Evolutionary conservation across 2,113 vertebrate species (phyloP).

Genomic region (Embiotoca jacksoni): DNA sequence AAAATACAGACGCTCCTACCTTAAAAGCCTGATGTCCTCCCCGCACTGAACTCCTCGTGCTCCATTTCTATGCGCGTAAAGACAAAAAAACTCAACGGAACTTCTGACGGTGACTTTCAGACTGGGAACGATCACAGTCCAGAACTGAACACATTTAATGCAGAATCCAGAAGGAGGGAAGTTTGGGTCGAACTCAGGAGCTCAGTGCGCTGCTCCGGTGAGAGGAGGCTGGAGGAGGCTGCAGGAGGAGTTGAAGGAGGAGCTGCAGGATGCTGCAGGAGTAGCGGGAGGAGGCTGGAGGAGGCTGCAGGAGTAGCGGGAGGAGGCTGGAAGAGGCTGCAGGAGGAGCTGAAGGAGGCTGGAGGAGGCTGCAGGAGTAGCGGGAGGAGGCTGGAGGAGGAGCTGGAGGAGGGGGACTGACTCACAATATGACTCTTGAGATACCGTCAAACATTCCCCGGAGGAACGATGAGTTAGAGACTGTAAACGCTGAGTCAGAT

Average conservation of each 20-base stretch:
- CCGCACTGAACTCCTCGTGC: not conserved
- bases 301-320: too few relatives aligned
- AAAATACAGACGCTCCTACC: constrained; percentile 53
- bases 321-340: not conserved
- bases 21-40: constrained; percentile 30
- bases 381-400: too few relatives aligned
- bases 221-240: not conserved
- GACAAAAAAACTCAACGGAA: not conserved
- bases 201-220: not conserved
- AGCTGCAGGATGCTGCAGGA: too few relatives aligned
- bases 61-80: constrained; percentile 44
- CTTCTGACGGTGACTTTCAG: too few relatives aligned
- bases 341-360: not conserved
- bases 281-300: too few relatives aligned
- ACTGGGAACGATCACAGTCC: too few relatives aligned
- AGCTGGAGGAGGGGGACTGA: not conserved
- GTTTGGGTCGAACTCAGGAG: not conserved
- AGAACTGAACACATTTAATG: too few relatives aligned
- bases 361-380: too few relatives aligned
- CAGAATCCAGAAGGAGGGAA: not conserved
- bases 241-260: not conserved
- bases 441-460: too few relatives aligned
- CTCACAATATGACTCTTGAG: too few relatives aligned
- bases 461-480: too few relatives aligned
- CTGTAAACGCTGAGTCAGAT: too few relatives aligned